Evolutionary conservation across 2,797 vertebrate species (phyloP).

Genomic region (Tokudaia tokunoshimensis): DNA sequence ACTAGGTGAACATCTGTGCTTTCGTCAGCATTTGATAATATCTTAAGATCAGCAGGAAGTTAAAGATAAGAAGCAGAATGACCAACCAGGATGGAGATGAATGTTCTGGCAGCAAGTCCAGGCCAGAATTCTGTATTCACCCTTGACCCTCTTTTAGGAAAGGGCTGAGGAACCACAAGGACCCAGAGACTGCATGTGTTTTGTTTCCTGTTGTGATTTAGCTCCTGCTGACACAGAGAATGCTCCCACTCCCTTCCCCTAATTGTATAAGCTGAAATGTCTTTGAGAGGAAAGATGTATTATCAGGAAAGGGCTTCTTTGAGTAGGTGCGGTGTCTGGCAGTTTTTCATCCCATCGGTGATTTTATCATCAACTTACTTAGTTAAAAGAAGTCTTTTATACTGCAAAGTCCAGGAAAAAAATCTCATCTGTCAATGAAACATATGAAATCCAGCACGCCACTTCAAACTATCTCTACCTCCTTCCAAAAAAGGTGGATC

Average conservation of each 20-base stretch:
- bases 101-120: background rate
- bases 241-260: background rate
- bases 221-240: background rate
- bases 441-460: background rate
- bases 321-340: background rate
- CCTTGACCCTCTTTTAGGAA: background rate
- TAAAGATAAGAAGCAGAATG: background rate
- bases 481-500: background rate
- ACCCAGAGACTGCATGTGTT: background rate
- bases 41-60: background rate
- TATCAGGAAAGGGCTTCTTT: background rate
- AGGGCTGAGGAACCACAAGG: no score
- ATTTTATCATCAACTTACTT: slow-evolving; percentile 11
- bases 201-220: background rate
- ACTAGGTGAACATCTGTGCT: background rate
- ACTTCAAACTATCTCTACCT: slow-evolving; percentile 39
- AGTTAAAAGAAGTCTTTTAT: slow-evolving; percentile 35
- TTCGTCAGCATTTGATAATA: background rate
- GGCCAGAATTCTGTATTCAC: background rate
- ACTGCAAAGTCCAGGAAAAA: slow-evolving; percentile 31
- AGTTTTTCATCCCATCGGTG: background rate
- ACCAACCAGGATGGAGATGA: background rate
- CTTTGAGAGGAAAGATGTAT: background rate
- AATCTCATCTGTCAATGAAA: slow-evolving; percentile 56
- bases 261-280: background rate